Conservation (phyloP, 2,113 vertebrate species). For the Dasyurus viverrinus region DNA sequence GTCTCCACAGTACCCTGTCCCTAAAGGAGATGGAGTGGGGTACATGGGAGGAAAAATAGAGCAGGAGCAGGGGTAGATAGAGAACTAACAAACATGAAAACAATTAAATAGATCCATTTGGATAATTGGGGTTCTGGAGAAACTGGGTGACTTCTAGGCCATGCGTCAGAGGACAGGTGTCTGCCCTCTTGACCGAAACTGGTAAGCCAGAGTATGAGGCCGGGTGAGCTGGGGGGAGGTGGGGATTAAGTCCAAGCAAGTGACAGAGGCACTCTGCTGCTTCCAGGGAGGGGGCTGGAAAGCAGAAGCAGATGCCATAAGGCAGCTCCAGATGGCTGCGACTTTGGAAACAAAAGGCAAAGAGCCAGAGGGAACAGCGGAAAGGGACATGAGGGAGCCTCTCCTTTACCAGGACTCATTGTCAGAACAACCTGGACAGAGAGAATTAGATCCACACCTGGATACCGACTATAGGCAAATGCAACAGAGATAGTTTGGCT, state of each 20-base stretch:
- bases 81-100: background rate
- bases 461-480: background rate
- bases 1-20: background rate
- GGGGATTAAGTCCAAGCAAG: background rate
- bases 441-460: background rate
- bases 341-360: slow-evolving; percentile 49
- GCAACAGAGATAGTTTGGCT: background rate
- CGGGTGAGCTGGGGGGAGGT: background rate
- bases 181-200: slow-evolving; percentile 18
- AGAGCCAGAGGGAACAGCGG: background rate
- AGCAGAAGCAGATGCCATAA: slow-evolving; percentile 35
- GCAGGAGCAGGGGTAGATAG: background rate
- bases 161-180: slow-evolving; percentile 6
- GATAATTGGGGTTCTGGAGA: slow-evolving; percentile 42
- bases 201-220: background rate
- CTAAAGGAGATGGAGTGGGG: background rate
- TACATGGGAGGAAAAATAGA: background rate
- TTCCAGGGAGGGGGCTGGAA: background rate
- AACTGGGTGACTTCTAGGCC: slow-evolving; percentile 7
- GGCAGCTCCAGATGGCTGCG: slow-evolving; percentile 59
- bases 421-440: background rate
- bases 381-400: background rate
- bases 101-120: slow-evolving; percentile 50
- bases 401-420: background rate
- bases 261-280: background rate